phyloP scores from a whole-genome alignment of 2,113 vertebrate species.

The Nibea albiflora region DNA sequence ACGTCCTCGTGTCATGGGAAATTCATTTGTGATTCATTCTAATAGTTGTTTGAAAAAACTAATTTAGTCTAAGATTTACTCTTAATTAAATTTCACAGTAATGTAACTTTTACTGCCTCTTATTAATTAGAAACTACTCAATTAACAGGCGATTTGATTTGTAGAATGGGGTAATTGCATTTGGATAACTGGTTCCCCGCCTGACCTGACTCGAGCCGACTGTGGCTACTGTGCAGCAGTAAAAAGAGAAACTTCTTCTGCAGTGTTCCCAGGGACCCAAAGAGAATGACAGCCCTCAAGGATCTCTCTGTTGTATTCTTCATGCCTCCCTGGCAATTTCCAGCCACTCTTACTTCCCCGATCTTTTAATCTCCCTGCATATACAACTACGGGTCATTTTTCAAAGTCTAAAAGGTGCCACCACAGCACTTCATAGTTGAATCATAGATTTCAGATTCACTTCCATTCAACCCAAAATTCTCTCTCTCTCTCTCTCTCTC shows the following conservation, averaged over 20 bases:
- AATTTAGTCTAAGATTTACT: conserved; percentile 64
- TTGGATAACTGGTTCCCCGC: conserved; percentile 48
- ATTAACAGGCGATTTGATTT: conserved; percentile 75
- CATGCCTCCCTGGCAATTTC: conserved; percentile 10
- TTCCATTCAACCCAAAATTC: conserved; percentile 17
- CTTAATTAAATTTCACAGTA: conserved; percentile 78
- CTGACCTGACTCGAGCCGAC: conserved; percentile 50
- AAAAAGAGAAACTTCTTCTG: neutral
- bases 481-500: neutral
- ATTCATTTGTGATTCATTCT: conserved; percentile 66
- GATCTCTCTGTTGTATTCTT: conserved; percentile 33
- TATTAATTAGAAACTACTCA: conserved; percentile 75
- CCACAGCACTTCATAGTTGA: conserved; percentile 16
- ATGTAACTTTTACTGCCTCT: conserved; percentile 74
- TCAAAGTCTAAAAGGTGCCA: conserved; percentile 29
- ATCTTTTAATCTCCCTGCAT: conserved; percentile 41
- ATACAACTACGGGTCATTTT: conserved; percentile 41
- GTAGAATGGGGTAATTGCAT: conserved; percentile 66
- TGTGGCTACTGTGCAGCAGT: neutral
- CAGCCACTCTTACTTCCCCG: conserved; percentile 14
- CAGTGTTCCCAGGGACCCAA: conserved; percentile 4
- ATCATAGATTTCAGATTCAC: conserved; percentile 9
- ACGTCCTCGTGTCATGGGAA: conserved; percentile 31
- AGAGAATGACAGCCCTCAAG: conserved; percentile 23
- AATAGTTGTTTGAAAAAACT: conserved; percentile 68